Base-by-base conservation (phyloP, 2,797 vertebrate species). In the Emydoidea blandingii region DNA sequence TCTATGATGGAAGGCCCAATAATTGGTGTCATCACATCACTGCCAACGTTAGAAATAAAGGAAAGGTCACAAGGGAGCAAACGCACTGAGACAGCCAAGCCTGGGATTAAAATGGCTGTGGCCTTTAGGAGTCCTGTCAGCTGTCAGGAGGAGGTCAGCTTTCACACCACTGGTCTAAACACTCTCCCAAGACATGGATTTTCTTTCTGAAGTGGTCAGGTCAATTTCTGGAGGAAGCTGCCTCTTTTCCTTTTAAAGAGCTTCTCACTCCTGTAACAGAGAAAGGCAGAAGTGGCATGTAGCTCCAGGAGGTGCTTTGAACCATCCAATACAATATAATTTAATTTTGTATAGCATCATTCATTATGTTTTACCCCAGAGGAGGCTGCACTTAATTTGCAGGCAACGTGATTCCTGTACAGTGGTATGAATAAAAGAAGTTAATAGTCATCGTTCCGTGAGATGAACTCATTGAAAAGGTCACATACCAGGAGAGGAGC, bases 301-400 rank as follows among this genome's bases (percentile, higher is more conserved):
- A 93, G 86, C 89, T 79, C 65, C 79, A 76, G 68, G 88, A 97
- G 86, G 54, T 83, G 44, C 52, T 96, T 95, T 86, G 89, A 96
- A 91, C 93, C 57, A 95, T 78, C 79, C 79, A 86, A 6, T 86
- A 85, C 59, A 89, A 65, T 92, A 79, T 59, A 80, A 97, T 94
- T 97, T 93, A 96, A 92, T 96, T 94, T 92, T 94, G 79, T 85
- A 78, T 92, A 91, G 86, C 0, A 1, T 94, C 90, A 94, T 79
- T 87, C 81, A 62, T 89, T 81, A 79, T 79, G 90, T 97, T 97
- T 91, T 62, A 52, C 76, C 85, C 85, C 90, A 83, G 89, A 96
- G 95, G 89, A 95, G 83, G 79, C 83, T 90, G 57, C 41, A 81
- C 92, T 95, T 95, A 59, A 72, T 95, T 89, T 97, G 95, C 91